These are phyloP conservation scores for Scaeva pyrastri DNA, from an alignment of 2,888 invertebrate genomes.

Conservation along the genomic window DNA sequence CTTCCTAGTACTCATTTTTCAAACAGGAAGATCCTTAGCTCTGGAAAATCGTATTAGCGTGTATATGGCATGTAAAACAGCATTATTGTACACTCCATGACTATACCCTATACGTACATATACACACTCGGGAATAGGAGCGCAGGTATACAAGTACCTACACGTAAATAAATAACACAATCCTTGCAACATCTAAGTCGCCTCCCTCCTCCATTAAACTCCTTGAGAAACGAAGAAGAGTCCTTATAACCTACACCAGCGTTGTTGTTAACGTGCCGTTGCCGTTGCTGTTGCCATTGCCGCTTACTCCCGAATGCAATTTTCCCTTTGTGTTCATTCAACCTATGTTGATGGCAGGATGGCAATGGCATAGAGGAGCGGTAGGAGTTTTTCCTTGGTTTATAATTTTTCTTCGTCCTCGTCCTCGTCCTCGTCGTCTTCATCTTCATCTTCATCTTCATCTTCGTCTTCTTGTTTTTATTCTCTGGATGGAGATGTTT, in stretches of 20 bases:
- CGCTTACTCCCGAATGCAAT: constrained; percentile 20
- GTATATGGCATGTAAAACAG: constrained; percentile 66
- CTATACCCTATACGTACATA: neutral
- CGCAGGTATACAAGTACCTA: constrained; percentile 45
- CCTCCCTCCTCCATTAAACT: neutral
- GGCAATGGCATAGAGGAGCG: constrained; percentile 1
- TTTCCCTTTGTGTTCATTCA: neutral
- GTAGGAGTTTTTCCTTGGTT: constrained; percentile 37
- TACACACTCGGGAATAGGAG: constrained; percentile 17
- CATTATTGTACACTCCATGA: constrained; percentile 45
- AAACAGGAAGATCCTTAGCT: constrained; percentile 55
- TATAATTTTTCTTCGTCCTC: neutral
- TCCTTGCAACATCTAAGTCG: constrained; percentile 29
- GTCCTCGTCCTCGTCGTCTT: neutral
- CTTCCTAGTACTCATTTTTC: constrained; percentile 55
- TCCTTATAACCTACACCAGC: neutral
- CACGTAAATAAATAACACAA: constrained; percentile 66
- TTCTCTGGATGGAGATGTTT: constrained; percentile 8
- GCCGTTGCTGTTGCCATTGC: neutral
- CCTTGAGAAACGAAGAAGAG: neutral
- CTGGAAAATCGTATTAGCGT: constrained; percentile 70
- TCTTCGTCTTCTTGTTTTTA: neutral
- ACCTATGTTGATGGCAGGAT: neutral
- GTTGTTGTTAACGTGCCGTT: too few relatives aligned
- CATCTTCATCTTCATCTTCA: neutral